Conservation (phyloP, 2,888 invertebrate genomes). For the Leptopilina drosophilae region DNA sequence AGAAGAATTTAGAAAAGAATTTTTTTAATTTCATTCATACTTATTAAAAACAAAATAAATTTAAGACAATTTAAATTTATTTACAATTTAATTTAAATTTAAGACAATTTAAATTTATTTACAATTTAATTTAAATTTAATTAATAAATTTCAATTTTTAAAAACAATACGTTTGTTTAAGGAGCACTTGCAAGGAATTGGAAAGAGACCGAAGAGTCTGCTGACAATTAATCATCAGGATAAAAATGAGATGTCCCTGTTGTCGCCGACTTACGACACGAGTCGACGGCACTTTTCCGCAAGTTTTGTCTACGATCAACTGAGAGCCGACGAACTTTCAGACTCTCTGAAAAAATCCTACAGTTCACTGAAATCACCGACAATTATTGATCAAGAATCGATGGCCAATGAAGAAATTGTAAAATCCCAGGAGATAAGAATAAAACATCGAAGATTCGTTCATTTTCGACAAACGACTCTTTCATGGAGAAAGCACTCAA, state of each 20-base stretch:
- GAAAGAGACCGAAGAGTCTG: background rate
- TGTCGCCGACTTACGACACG: background rate
- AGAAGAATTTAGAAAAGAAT: too few species aligned
- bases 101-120: too few species aligned
- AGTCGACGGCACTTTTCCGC: background rate
- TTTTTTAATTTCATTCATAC: too few species aligned
- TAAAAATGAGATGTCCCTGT: background rate
- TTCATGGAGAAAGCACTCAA: slow-evolving; percentile 73
- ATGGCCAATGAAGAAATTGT: background rate
- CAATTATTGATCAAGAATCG: background rate
- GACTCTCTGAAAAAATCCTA: too few species aligned
- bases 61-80: too few species aligned
- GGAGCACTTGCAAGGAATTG: background rate
- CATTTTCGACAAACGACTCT: slow-evolving; percentile 70
- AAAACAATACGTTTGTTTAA: background rate
- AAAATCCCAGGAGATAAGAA: slow-evolving; percentile 62
- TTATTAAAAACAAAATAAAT: too few species aligned
- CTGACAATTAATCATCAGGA: background rate
- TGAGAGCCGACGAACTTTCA: background rate
- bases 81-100: too few species aligned
- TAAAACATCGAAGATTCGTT: slow-evolving; percentile 72
- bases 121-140: too few species aligned
- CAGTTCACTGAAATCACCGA: background rate
- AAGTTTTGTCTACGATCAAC: background rate
- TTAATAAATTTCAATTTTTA: too few species aligned